A percentile compares a stretch with the other conserved stretches of the same genome.
Conservation (phyloP, 2,797 vertebrate genomes). For the Phrynocephalus vlangalii region DNA sequence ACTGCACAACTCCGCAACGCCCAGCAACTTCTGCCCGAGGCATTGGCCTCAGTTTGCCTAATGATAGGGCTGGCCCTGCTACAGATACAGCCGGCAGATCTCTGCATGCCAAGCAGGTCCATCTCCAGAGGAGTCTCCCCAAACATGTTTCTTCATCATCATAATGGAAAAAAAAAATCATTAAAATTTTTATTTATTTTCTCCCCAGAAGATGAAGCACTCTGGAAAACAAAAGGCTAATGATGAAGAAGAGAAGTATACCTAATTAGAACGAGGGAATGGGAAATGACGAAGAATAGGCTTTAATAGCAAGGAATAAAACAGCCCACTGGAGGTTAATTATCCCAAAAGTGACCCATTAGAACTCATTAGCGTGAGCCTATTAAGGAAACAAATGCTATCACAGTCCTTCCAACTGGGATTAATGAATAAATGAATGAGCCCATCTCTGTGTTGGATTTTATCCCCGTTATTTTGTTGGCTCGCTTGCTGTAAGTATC, state of each 20-base stretch:
- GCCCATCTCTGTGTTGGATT: too few species aligned
- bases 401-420: background rate
- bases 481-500: background rate
- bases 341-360: conserved; percentile 7
- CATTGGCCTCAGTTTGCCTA: background rate
- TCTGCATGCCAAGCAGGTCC: background rate
- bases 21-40: background rate
- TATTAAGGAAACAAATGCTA: conserved; percentile 4
- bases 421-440: background rate
- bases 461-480: background rate
- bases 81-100: background rate
- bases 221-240: background rate
- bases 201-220: background rate
- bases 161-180: background rate
- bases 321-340: background rate
- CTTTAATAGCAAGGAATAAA: conserved; percentile 1
- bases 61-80: background rate
- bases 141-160: background rate
- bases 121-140: background rate
- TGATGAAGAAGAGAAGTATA: background rate
- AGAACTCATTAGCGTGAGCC: background rate
- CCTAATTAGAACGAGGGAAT: background rate
- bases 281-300: background rate
- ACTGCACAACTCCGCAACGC: background rate
- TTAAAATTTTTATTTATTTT: too few species aligned